These are phyloP conservation scores for Halocynthia aurantium DNA, from an alignment of 23 tunicate species.

Conservation along the genomic window DNA sequence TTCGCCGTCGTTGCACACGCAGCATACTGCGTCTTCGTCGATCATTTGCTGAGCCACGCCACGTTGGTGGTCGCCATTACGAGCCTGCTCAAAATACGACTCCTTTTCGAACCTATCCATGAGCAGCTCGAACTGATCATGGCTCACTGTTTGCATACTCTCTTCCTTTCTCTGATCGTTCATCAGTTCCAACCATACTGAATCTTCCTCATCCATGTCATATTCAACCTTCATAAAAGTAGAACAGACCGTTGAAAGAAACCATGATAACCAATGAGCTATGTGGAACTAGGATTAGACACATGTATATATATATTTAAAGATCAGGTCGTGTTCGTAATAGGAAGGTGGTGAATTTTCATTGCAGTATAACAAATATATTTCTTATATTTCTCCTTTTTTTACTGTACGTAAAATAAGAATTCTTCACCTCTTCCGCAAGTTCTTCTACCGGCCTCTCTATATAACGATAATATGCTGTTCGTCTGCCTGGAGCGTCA, in stretches of 20 bases:
- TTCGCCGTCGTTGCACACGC: slow-evolving; percentile 99
- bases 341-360: no score
- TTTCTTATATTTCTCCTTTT: neutral
- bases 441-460: slow-evolving; percentile 73
- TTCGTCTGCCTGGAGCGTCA: slow-evolving; percentile 51
- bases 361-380: neutral
- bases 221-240: slow-evolving; percentile 59
- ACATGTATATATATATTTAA: no score
- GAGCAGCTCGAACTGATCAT: slow-evolving; percentile 68
- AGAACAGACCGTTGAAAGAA: neutral
- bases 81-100: slow-evolving; percentile 90
- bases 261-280: neutral
- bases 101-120: slow-evolving; percentile 97
- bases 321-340: no score
- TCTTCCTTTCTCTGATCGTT: slow-evolving; percentile 63
- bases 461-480: slow-evolving; percentile 84
- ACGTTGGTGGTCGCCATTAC: slow-evolving; percentile 33
- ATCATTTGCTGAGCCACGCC: slow-evolving; percentile 43
- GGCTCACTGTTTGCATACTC: slow-evolving; percentile 22
- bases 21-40: slow-evolving; percentile 96
- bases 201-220: slow-evolving; percentile 97
- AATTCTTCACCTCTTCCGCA: slow-evolving; percentile 55
- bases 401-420: neutral
- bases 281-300: no score
- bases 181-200: slow-evolving; percentile 90